A percentile compares a stretch with the other conserved stretches of the same genome.
phyloP scores from a whole-genome alignment of 2,888 invertebrate species.

The Rosalia funebris region DNA sequence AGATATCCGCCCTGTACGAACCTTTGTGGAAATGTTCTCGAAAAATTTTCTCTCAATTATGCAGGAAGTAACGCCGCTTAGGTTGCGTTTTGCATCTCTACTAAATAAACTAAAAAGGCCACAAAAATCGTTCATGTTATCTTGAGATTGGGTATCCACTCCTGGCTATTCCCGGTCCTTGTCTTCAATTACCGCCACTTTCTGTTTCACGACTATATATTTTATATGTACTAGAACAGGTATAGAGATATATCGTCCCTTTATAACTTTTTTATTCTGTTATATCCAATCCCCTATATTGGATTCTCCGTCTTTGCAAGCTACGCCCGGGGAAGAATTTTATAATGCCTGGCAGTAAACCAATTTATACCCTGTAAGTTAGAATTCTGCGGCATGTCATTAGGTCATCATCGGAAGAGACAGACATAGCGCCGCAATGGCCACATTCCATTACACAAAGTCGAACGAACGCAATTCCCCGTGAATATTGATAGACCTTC shows the following conservation, averaged over 20 bases:
- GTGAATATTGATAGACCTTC: constrained; percentile 60
- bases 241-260: constrained; percentile 42
- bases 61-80: not conserved
- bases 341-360: constrained; percentile 45
- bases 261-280: constrained; percentile 48
- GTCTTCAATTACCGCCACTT: constrained; percentile 31
- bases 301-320: constrained; percentile 42
- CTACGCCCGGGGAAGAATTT: constrained; percentile 44
- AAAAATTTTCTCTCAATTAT: constrained; percentile 1
- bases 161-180: constrained; percentile 18
- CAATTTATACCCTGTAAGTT: constrained; percentile 45
- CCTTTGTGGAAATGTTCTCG: not conserved
- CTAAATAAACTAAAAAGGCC: constrained; percentile 3
- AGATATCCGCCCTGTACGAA: too few relatives aligned
- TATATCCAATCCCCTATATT: constrained; percentile 49
- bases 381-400: constrained; percentile 43
- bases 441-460: constrained; percentile 61
- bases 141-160: constrained; percentile 17
- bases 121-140: constrained; percentile 1
- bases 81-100: constrained; percentile 1
- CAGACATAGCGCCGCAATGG: constrained; percentile 39
- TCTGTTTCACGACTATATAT: constrained; percentile 28
- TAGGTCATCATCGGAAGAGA: constrained; percentile 45
- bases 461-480: constrained; percentile 57
- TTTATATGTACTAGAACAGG: constrained; percentile 24